Base-by-base conservation (phyloP, 1,140 invertebrate species). In the Drosophila erecta region DNA sequence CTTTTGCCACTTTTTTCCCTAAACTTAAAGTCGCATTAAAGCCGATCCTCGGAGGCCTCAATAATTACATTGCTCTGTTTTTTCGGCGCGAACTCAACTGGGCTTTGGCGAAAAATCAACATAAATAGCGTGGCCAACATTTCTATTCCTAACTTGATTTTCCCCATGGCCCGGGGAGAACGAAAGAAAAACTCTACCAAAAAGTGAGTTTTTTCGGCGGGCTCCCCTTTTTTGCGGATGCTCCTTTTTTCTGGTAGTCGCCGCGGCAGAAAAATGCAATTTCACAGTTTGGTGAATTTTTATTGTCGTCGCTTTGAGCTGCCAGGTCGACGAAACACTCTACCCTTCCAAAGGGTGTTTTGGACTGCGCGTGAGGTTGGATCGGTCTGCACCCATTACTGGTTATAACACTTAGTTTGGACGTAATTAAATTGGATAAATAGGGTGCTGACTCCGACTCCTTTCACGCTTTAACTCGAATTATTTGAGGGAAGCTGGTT, bases 241-340 rank as follows among this genome's bases (percentile, higher is more conserved):
- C 57, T 40, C 37, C 46, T 33, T 38, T 66, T 64, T 75, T 59
- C 10, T 14, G 40, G 65, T 79, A 72, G 49, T 58, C 65, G 67
- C 64, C 76, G 78, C 81, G 78, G 74, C 85, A 90, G 76, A 90
- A 90, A 90, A 90, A 90, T 90, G 85, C 85, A 90, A 90, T 90
- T 90, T 90, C 85, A 90, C 85, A 90, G 85, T 90, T 90, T 90
- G 85, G 85, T 89, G 84, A 89, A 80, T 89, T 89, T 89, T 89
- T 89, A 89, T 90, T 90, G 87, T 90, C 81, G 87, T 86, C 86
- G 86, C 79, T 90, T 80, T 89, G 74, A 84, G 85, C 62, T 70
- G 51, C 30, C 51, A 70, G 43, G 51, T 69, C 40, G 66, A 14
- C 27, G 47, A 49, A 71, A 54, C 46, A 55, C 44, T 24, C 57